Evolutionary conservation across 2,888 invertebrate species (phyloP).

Genomic region (Thymelicus lineola): DNA sequence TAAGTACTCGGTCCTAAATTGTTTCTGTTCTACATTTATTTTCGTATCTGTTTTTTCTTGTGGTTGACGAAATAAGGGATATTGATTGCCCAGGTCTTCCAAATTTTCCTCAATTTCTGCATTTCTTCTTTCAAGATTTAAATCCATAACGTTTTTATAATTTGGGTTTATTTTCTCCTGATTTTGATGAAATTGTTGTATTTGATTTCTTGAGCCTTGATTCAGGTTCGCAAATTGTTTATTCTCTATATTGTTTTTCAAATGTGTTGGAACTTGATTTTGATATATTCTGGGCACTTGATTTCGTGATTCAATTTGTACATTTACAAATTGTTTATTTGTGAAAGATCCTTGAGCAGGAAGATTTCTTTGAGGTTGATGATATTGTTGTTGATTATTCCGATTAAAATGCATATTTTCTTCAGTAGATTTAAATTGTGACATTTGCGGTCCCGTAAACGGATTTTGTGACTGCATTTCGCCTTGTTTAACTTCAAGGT

Average conservation of each 20-base stretch:
- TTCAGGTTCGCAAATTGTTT: neutral
- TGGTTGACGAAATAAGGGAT: neutral
- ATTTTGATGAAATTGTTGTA: neutral
- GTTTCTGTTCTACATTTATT: neutral
- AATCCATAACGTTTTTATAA: neutral
- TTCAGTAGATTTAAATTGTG: neutral
- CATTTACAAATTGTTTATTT: neutral
- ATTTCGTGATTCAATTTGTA: neutral
- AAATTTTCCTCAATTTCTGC: neutral
- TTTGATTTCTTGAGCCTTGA: neutral
- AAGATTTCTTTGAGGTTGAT: neutral
- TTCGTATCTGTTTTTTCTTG: neutral
- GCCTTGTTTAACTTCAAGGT: slow-evolving; percentile 2
- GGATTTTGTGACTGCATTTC: neutral
- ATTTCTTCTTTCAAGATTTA: neutral
- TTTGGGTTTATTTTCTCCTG: neutral
- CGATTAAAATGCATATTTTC: neutral
- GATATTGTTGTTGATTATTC: neutral
- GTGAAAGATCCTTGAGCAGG: neutral
- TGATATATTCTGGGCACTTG: neutral
- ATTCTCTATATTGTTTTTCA: neutral
- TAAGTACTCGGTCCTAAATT: neutral
- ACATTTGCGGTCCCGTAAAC: neutral
- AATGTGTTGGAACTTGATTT: neutral
- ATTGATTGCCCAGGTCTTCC: neutral